A percentile compares a stretch with the other conserved stretches of the same genome.
Conservation (phyloP, 2,888 invertebrate species). For the Nemotelus nigrinus region DNA sequence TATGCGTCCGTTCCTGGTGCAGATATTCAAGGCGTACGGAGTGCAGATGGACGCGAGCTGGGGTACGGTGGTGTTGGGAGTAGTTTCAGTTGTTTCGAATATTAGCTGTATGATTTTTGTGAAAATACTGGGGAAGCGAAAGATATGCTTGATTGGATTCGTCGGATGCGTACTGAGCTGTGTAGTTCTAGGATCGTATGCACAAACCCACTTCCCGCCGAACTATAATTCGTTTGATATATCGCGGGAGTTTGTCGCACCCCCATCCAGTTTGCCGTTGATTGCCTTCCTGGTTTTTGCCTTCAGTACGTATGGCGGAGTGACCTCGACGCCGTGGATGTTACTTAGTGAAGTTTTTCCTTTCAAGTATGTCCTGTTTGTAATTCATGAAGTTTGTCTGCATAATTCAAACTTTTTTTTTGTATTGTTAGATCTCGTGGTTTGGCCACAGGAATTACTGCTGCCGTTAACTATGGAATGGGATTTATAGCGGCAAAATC, state of each 20-base stretch:
- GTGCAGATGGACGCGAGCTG: constrained; percentile 62
- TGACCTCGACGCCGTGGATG: constrained; percentile 68
- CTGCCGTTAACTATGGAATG: constrained; percentile 68
- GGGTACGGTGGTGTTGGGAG: constrained; percentile 68
- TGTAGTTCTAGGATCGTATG: constrained; percentile 65
- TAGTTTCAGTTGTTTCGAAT: constrained; percentile 65
- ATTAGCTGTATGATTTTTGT: constrained; percentile 64
- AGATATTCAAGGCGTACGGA: constrained; percentile 65
- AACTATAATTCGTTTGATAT: constrained; percentile 66
- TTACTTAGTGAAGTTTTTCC: constrained; percentile 70
- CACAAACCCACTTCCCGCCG: constrained; percentile 60
- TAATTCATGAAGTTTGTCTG: background rate
- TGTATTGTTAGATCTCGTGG: constrained; percentile 50
- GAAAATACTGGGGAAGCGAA: constrained; percentile 66
- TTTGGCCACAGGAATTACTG: constrained; percentile 61
- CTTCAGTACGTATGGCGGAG: constrained; percentile 55
- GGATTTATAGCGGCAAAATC: constrained; percentile 69
- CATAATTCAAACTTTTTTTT: constrained; percentile 9
- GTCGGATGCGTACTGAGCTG: constrained; percentile 64
- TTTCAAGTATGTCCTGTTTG: constrained; percentile 64
- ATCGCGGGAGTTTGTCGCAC: constrained; percentile 36
- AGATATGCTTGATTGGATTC: constrained; percentile 65
- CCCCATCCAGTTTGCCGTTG: constrained; percentile 58
- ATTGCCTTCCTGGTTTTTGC: constrained; percentile 49
- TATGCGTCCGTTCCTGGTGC: constrained; percentile 69